Percentiles rank a stretch among this genome's conserved stretches.
Conservation (phyloP, 2,888 invertebrate genomes). For the Girardia tigrina region DNA sequence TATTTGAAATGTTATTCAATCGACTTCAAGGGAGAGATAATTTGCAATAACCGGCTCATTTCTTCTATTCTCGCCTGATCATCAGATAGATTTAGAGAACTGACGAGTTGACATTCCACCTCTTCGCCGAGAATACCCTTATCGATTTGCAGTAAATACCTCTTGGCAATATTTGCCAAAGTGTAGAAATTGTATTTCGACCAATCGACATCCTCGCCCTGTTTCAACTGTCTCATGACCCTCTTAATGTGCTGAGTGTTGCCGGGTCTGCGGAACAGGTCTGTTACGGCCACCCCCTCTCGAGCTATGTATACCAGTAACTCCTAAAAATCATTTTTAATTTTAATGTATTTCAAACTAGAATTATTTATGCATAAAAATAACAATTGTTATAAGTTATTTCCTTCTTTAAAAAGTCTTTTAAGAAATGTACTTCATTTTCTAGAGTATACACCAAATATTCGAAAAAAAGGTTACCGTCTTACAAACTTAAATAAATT, state of each 20-base stretch:
- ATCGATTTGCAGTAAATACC: conserved; percentile 86
- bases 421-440: no score
- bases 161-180: conserved; percentile 90
- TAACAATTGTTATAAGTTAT: no score
- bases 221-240: conserved; percentile 45
- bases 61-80: conserved; percentile 72
- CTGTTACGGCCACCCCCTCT: conserved; percentile 48
- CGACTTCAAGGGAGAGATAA: no score
- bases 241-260: conserved; percentile 46
- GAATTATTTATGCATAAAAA: no score
- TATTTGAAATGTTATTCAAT: conserved; percentile 49
- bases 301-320: conserved; percentile 48
- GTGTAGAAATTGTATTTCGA: conserved; percentile 62
- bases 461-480: no score
- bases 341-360: no score
- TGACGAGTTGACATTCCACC: conserved; percentile 74
- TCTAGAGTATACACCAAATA: no score
- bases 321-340: no score
- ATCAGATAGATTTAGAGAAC: conserved; percentile 68
- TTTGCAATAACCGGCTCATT: conserved; percentile 68
- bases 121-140: conserved; percentile 85
- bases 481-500: no score
- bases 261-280: conserved; percentile 48
- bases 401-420: no score
- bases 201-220: conserved; percentile 46